Evolutionary conservation across 2,797 vertebrate genomes (phyloP).

Genomic region (Nyctibius grandis): DNA sequence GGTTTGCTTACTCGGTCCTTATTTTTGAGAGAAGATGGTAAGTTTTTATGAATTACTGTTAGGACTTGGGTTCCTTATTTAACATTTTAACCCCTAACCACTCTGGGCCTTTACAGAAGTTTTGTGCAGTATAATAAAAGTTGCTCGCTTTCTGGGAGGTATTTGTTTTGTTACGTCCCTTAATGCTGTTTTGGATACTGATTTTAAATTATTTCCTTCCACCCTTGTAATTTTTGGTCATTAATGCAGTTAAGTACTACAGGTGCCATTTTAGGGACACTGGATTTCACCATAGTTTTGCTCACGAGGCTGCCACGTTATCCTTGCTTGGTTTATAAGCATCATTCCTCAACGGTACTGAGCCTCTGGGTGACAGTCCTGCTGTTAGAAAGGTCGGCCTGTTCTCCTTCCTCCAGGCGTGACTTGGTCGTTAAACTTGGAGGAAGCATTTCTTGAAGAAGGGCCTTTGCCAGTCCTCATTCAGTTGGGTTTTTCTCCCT

Average conservation of each 20-base stretch:
- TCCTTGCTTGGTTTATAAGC: not conserved
- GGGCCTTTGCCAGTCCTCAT: not conserved
- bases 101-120: not conserved
- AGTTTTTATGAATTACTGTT: not conserved
- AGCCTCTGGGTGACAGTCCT: not conserved
- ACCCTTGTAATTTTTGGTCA: not conserved
- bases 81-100: not conserved
- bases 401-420: not conserved
- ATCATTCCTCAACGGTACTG: rapidly evolving
- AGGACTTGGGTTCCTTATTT: not conserved
- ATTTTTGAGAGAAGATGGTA: not conserved
- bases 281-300: not conserved
- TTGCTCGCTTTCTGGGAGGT: not conserved
- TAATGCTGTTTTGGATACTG: not conserved
- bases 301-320: not conserved
- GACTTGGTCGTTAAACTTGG: not conserved
- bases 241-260: not conserved
- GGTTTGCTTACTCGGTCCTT: not conserved
- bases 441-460: not conserved
- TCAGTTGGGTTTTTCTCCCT: not conserved
- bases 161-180: not conserved
- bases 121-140: not conserved
- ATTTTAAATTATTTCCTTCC: not conserved
- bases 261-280: not conserved
- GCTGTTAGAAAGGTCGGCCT: too few species aligned